Evolutionary conservation across 2,113 vertebrate genomes (phyloP).

Genomic region (Sapajus apella): DNA sequence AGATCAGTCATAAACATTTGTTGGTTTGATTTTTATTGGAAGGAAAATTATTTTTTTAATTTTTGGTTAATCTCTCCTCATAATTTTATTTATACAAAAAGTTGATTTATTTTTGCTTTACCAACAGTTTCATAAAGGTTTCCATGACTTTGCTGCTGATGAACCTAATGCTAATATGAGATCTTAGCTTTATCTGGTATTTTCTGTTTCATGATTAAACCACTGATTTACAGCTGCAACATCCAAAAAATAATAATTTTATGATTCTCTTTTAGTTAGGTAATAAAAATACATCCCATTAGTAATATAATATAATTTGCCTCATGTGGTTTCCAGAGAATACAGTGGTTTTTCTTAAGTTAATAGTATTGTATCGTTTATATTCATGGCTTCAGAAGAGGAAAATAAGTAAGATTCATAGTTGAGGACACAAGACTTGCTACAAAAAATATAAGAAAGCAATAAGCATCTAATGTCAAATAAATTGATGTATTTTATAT

Average conservation of each 20-base stretch:
- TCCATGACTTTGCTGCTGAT: not conserved
- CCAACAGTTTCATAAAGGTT: conserved; percentile 10
- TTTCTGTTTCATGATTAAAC: conserved; percentile 29
- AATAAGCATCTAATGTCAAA: not conserved
- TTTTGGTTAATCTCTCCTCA: not conserved
- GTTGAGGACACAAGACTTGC: not conserved
- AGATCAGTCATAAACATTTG: not conserved
- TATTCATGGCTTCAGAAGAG: not conserved
- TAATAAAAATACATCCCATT: conserved; percentile 40
- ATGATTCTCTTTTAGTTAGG: not conserved
- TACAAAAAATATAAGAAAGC: conserved; percentile 10
- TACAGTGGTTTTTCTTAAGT: not conserved
- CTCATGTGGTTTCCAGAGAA: not conserved
- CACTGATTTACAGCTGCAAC: conserved; percentile 25
- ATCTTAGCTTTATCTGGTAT: conserved; percentile 10
- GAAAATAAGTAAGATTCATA: conserved; percentile 1
- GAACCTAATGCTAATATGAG: not conserved
- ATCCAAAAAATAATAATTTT: not conserved
- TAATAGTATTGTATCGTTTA: not conserved
- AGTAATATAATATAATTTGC: not conserved
- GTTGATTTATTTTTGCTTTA: conserved; percentile 10
- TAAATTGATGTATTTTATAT: not conserved
- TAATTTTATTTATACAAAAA: conserved; percentile 23
- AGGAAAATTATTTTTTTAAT: not conserved
- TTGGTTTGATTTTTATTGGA: conserved; percentile 30